These are phyloP conservation scores for Sebastes nivosus DNA, from an alignment of 2,797 vertebrate species.

Conservation along the genomic window DNA sequence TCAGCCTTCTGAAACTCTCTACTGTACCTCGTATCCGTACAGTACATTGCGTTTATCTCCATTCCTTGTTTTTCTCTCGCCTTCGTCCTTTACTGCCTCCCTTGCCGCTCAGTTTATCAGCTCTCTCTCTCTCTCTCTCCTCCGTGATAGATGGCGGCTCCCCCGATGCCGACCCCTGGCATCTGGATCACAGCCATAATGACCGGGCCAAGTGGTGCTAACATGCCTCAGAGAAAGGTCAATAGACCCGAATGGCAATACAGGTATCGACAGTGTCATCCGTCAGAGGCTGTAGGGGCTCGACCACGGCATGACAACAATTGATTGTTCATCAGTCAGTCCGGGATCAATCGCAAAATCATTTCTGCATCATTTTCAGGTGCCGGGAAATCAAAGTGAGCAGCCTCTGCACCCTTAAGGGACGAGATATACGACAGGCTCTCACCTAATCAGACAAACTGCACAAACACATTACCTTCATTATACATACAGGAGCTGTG, in stretches of 20 bases:
- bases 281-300: conserved; percentile 51
- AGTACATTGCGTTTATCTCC: not conserved
- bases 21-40: not conserved
- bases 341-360: conserved; percentile 71
- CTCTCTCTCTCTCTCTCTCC: not conserved
- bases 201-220: conserved; percentile 59
- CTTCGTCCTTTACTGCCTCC: not conserved
- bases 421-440: conserved; percentile 31
- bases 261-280: conserved; percentile 67
- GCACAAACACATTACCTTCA: conserved; percentile 51
- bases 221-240: conserved; percentile 74
- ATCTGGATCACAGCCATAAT: conserved; percentile 57
- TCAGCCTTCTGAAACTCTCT: not conserved
- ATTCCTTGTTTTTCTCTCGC: not conserved
- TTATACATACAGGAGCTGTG: conserved; percentile 56
- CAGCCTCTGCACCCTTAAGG: conserved; percentile 49
- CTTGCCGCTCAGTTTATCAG: not conserved
- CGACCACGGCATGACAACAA: conserved; percentile 51
- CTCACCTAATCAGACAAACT: conserved; percentile 60
- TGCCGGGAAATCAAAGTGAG: conserved; percentile 55
- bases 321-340: conserved; percentile 69
- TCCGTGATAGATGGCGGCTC: conserved; percentile 36
- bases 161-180: conserved; percentile 44
- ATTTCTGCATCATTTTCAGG: conserved; percentile 63
- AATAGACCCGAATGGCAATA: conserved; percentile 66